Evolutionary conservation across 1,140 invertebrate genomes (phyloP), one percentile per base, ranked within the genome.

Genomic region (Kradibia gibbosae): DNA sequence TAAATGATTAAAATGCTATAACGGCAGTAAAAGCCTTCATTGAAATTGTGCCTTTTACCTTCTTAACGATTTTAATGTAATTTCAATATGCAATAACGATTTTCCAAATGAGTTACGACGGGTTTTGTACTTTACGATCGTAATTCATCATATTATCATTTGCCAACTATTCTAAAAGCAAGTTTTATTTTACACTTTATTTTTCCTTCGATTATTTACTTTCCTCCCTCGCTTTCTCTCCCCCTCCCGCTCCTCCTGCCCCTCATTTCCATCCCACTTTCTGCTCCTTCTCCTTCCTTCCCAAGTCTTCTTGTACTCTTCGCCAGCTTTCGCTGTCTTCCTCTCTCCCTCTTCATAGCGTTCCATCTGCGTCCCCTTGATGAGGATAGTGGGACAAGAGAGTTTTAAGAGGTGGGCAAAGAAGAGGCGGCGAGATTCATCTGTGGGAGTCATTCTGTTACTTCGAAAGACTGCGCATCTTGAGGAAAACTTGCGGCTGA

Each of bases 381-480:
- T 62, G 70, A 70, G 80, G 76, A 84, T 85, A 85, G 85, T 85
- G 84, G 84, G 85, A 85, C 82, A 80, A 55, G 76, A 45, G 78
- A 75, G 77, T 39, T 77, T 81, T 84, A 77, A 84, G 82, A 80
- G 77, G 82, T 74, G 28, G 73, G 65, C 53, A 55, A 87, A 34
- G 60, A 77, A 39, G 55, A 83, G 78, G 80, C 84, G 78, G 86
- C 83, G 86, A 82, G 82, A 86, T 82, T 65, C 83, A 72, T 80
- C 81, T 84, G 85, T 84, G 86, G 86, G 87, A 89, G 89, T 90
- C 88, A 88, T 84, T 88, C 85, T 85, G 86, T 83, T 88, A 89
- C 88, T 88, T 88, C 85, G 85, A 86, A 87, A 87, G 88, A 89
- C 88, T 84, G 83, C 86, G 85, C 87, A 90, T 85, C 89, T 88